These are phyloP conservation scores for Brenthis ino DNA, from an alignment of 2,888 invertebrate genomes.

Conservation along the genomic window DNA sequence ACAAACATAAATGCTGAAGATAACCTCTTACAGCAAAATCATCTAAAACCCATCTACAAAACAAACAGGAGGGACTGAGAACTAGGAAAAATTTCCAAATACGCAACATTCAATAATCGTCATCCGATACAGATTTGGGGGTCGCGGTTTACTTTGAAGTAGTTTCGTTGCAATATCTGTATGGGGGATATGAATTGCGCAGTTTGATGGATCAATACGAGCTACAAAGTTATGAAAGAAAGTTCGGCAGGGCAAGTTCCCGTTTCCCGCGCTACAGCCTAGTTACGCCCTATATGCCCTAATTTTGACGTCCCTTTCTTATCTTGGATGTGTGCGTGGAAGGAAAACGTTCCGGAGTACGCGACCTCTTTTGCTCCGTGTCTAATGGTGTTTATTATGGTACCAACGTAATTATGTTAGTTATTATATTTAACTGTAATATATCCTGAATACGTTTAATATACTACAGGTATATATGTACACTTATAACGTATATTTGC, in stretches of 20 bases:
- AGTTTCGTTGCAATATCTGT: constrained; percentile 50
- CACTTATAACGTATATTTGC: too few species aligned
- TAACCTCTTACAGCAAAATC: background rate
- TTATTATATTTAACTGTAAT: background rate
- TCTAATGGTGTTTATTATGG: constrained; percentile 28
- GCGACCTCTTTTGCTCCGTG: constrained; percentile 35
- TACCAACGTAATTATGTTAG: constrained; percentile 9
- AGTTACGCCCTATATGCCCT: constrained; percentile 81
- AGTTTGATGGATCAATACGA: constrained; percentile 80
- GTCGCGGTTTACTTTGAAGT: constrained; percentile 40
- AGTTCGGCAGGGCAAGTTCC: constrained; percentile 77
- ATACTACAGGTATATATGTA: background rate
- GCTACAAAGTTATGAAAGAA: constrained; percentile 81
- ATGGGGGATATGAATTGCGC: constrained; percentile 75
- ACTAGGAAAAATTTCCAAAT: constrained; percentile 7
- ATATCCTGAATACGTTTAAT: background rate
- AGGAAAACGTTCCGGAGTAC: constrained; percentile 45
- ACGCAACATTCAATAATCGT: constrained; percentile 24
- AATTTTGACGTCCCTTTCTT: constrained; percentile 71
- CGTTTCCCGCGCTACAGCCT: constrained; percentile 76
- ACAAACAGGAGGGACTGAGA: background rate
- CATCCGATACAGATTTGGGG: constrained; percentile 32
- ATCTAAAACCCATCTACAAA: background rate
- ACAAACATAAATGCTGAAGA: too few species aligned
- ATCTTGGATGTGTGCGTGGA: constrained; percentile 59